Base-by-base conservation (phyloP, 2,888 invertebrate species). In the Synergus itoensis region DNA sequence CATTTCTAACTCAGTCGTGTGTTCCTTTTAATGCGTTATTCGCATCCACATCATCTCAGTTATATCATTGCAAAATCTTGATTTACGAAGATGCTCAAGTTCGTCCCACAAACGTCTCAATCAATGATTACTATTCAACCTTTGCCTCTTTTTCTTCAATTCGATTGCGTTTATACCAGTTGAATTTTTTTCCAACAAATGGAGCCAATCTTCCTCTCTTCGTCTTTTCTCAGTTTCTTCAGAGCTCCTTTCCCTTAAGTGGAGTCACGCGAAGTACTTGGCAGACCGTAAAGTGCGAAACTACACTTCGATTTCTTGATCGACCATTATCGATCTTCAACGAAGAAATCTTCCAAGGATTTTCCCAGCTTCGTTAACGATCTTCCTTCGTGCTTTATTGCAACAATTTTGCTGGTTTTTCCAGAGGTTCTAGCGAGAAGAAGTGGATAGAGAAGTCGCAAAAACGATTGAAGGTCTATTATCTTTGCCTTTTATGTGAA, bases 211-310 rank as follows among this genome's bases (percentile, higher is more conserved):
- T 36, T 65, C n/a, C 9, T n/a, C n/a, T 36, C 41, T 65, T 41
- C 18, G 4, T 43, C 43, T 18, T 43, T 67, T 43, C 21, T 43
- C 16, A 73, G 48, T 73, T 48, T 73, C 69, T 53, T 28, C 45
- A 48, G 69, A 28, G 45, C 28, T 11, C 73, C 73, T 53, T 73
- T 73, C 36, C 53, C 73, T 53, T 48, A 73, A 73, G 73, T 73
- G 73, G 53, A 48, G n/a, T 73, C 53, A 57, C 73, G 48, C 48
- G 28, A 53, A 11, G 73, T 53, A 53, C 53, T 73, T 73, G 53
- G 53, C 73, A 73, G 73, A 73, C 53, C 73, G 73, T 73, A 73
- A 53, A 73, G 73, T 73, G 36, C 48, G 53, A 53, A 57, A 8
- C 40, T 40, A 65, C 65, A 65, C n/a, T 65, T 36, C 18, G 73